phyloP scores from a whole-genome alignment of 2,888 invertebrate species.

The Drosophila lacicola region DNA sequence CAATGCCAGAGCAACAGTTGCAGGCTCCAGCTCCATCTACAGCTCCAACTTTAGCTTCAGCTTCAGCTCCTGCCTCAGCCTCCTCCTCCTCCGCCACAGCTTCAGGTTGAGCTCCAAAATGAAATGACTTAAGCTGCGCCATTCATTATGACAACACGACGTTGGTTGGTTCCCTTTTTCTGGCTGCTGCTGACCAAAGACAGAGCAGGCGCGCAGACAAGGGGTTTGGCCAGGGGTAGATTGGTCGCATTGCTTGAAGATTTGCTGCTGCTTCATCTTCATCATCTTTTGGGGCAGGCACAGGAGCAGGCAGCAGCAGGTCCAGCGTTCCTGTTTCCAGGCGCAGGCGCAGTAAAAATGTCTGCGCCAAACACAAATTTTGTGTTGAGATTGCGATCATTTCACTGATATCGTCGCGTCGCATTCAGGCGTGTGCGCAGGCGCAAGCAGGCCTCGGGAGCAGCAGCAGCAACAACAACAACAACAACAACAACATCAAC shows the following conservation, averaged over 20 bases:
- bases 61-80: constrained; percentile 23
- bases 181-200: constrained; percentile 17
- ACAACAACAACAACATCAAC: constrained; percentile 47
- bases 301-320: constrained; percentile 32
- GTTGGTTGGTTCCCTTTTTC: constrained; percentile 39
- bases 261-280: constrained; percentile 77
- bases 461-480: constrained; percentile 36
- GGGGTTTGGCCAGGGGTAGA: constrained; percentile 16
- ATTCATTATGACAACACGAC: constrained; percentile 84
- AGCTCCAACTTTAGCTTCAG: constrained; percentile 19
- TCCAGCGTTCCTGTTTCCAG: constrained; percentile 41
- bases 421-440: constrained; percentile 80
- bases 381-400: constrained; percentile 80
- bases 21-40: constrained; percentile 14
- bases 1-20: constrained; percentile 31
- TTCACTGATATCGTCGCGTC: constrained; percentile 75
- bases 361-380: constrained; percentile 81
- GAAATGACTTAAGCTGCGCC: constrained; percentile 84
- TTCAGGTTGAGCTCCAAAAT: constrained; percentile 73
- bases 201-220: constrained; percentile 9
- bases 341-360: constrained; percentile 70
- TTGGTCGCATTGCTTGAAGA: constrained; percentile 71
- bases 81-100: constrained; percentile 50
- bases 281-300: constrained; percentile 63
- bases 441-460: constrained; percentile 62